phyloP scores from a whole-genome alignment of 1,140 invertebrate species.

The Apis florea region DNA sequence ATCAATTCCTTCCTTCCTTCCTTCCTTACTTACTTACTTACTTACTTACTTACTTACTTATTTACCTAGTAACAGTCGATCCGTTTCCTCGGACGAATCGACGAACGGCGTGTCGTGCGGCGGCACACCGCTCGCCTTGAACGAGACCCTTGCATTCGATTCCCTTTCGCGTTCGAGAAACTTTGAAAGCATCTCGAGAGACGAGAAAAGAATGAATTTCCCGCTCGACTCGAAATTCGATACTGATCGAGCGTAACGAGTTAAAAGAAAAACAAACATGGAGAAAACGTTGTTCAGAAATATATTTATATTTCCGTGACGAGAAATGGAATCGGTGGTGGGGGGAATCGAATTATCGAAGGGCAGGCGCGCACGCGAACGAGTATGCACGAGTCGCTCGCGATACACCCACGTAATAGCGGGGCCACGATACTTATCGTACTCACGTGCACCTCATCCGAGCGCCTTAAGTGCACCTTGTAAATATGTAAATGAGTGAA shows the following conservation, averaged over 20 bases:
- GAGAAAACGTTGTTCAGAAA: background rate
- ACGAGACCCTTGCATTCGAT: too few relatives aligned
- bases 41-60: background rate
- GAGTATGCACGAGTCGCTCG: background rate
- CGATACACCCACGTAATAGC: conserved; percentile 41
- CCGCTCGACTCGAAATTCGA: too few relatives aligned
- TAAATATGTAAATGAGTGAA: conserved; percentile 50
- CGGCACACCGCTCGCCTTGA: too few relatives aligned
- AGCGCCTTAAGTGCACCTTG: conserved; percentile 41
- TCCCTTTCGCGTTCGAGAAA: too few relatives aligned
- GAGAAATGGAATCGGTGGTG: background rate
- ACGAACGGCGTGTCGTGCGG: background rate
- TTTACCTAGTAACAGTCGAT: background rate
- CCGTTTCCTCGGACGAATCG: background rate
- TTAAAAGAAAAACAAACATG: too few relatives aligned
- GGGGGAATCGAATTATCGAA: conserved; percentile 24
- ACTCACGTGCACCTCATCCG: conserved; percentile 37
- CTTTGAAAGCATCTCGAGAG: too few relatives aligned
- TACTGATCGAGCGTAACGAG: too few relatives aligned
- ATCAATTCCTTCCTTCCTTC: too few relatives aligned
- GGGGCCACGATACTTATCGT: conserved; percentile 36
- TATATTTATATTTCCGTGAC: background rate
- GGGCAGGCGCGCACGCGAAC: background rate
- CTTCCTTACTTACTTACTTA: background rate
- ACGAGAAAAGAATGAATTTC: too few relatives aligned